Evolutionary conservation across 2,888 invertebrate genomes (phyloP), one percentile per base, ranked within the genome.

Genomic region (Drosophila anceps): DNA sequence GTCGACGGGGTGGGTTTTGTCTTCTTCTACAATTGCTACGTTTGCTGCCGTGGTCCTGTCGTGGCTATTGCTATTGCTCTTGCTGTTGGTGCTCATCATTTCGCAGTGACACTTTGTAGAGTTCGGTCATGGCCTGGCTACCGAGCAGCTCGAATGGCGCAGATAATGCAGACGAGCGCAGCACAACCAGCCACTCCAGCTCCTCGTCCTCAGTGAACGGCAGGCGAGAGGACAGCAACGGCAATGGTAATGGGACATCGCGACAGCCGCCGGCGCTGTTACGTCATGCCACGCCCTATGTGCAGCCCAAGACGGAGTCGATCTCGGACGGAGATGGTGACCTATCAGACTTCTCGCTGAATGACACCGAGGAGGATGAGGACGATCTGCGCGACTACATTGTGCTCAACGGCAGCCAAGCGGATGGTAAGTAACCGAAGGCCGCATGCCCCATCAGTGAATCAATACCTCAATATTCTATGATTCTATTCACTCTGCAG

Each of bases 361-460:
- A 95, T 20, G 97, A 97, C 82, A 96, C 96, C 57, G 96, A 97
- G 78, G 96, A 97, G 59, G 96, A 96, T n/a, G 94, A 91, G 55
- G 92, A 92, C 39, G 92, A 94, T 50, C 89, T 91, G 68, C 86
- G 93, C 84, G 84, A 82, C 53, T 84, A 79, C 31, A 75, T 85
- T 33, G 83, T 81, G 10, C 69, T 81, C 12, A 82, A 78, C 53
- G 90, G 90, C 53, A 85, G 76, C 46, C 85, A 84, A 37, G 76
- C 66, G 18, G 91, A 92, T 67, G 88, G 91, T 91, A 65, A 84
- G 75, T 60, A 51, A 2, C 10, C 0, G 2, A 3, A 15, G 4
- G 12, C 7, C 20, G 2, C 41, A 1, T 18, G 2, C 10, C 1
- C 8, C 0, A 5, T 8, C 15, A 24, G 10, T 35, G 20, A 12